A percentile compares a stretch with the other conserved stretches of the same genome.
phyloP scores from a whole-genome alignment of 2,888 invertebrate species.

The Aphodius sticticus region DNA sequence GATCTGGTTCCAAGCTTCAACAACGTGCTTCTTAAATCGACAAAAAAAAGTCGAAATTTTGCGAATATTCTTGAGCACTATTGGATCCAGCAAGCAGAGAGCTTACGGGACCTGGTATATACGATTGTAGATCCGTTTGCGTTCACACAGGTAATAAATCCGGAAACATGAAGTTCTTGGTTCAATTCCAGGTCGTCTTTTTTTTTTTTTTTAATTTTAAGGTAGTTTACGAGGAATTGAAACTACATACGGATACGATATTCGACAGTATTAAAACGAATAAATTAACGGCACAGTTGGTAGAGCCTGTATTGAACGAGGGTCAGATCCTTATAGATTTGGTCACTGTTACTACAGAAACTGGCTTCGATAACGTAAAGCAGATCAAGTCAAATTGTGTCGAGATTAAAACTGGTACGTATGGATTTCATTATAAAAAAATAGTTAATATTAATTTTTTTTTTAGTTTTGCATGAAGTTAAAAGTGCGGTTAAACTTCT shows the following conservation, averaged over 20 bases:
- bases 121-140: conserved; percentile 74
- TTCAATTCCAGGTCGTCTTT: neutral
- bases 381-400: conserved; percentile 38
- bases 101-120: conserved; percentile 67
- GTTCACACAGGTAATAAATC: conserved; percentile 67
- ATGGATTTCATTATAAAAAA: conserved; percentile 12
- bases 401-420: conserved; percentile 45
- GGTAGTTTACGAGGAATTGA: conserved; percentile 47
- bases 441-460: conserved; percentile 28
- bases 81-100: conserved; percentile 68
- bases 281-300: conserved; percentile 8
- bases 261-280: conserved; percentile 26
- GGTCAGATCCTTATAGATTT: conserved; percentile 45
- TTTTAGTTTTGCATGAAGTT: conserved; percentile 52
- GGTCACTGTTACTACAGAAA: conserved; percentile 39
- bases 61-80: conserved; percentile 64
- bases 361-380: conserved; percentile 36
- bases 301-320: conserved; percentile 43
- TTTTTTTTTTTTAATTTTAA: conserved; percentile 32
- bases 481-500: conserved; percentile 43
- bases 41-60: conserved; percentile 63
- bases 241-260: conserved; percentile 29
- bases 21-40: conserved; percentile 60
- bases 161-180: conserved; percentile 5
- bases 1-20: conserved; percentile 70